A percentile compares a stretch with the other conserved stretches of the same genome.
phyloP scores from a whole-genome alignment of 2,797 vertebrate species.

The Cuniculus paca region DNA sequence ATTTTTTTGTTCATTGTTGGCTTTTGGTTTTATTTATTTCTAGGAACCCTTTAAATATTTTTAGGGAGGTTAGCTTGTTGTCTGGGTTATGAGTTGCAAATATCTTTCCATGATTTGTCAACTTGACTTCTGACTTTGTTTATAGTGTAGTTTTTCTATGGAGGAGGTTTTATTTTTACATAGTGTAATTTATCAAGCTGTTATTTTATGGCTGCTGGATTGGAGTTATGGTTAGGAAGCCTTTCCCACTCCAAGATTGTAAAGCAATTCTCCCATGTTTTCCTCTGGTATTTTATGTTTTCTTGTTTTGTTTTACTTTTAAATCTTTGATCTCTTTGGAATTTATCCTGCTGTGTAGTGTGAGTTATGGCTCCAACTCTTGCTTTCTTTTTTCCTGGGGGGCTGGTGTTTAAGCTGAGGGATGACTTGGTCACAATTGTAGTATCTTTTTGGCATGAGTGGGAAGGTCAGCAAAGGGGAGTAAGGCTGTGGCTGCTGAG shows the following conservation, averaged over 20 bases:
- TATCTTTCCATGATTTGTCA: constrained; percentile 53
- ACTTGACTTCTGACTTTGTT: constrained; percentile 67
- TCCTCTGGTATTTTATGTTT: constrained; percentile 56
- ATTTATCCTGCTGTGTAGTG: neutral
- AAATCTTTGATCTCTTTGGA: constrained; percentile 59
- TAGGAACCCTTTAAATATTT: constrained; percentile 54
- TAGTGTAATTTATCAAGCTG: constrained; percentile 57
- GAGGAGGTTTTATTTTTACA: constrained; percentile 65
- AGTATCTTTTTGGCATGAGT: neutral
- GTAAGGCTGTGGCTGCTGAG: neutral
- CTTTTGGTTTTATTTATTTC: constrained; percentile 10
- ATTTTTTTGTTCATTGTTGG: constrained; percentile 14
- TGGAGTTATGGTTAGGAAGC: constrained; percentile 48
- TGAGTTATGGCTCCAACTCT: constrained; percentile 15
- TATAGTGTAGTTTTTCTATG: constrained; percentile 56
- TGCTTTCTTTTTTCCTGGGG: neutral
- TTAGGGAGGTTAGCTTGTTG: constrained; percentile 42
- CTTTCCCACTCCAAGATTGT: constrained; percentile 44
- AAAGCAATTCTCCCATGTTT: constrained; percentile 62
- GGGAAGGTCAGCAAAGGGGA: constrained; percentile 10
- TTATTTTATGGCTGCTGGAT: constrained; percentile 62
- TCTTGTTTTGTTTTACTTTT: constrained; percentile 72
- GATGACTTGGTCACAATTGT: neutral
- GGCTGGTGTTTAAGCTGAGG: constrained; percentile 35
- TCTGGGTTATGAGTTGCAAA: constrained; percentile 51